Evolutionary conservation across 2,888 invertebrate genomes (phyloP), one percentile per base, ranked within the genome.

Genomic region (Lasioglossum pauxillum): DNA sequence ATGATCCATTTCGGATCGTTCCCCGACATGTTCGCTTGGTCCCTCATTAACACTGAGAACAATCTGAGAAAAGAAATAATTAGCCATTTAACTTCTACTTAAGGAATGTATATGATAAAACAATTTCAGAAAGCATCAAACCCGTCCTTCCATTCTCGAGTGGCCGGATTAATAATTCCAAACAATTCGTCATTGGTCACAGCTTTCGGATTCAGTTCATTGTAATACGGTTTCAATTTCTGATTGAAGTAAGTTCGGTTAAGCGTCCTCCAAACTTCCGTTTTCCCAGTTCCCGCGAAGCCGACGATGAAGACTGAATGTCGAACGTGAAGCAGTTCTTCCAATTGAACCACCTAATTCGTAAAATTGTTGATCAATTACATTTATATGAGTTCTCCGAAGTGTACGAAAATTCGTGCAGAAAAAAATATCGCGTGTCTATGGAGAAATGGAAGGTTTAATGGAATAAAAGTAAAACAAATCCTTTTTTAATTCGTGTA

Each of bases 181-280:
- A 99, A 99, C 60, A 99, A 95, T 94, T 99, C 99, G 93, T 99
- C 98, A 94, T 98, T 99, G 1, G 99, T 99, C 10, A 99, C 99
- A 19, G 99, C 99, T 95, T 99, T 99, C 0, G 99, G 99, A 95
- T 99, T 98, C n/a, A 99, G 96, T 94, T 99, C 99, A 92, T 98
- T 98, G 90, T 97, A 98, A 88, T 97, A 96, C 0, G 99, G 99
- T 93, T 98, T 98, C 82, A 96, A 95, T 94, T 98, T 98, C 91
- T 98, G 96, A 96, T 98, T 98, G 77, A 96, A 95, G 95, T 99
- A 98, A 0, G 99, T 98, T 92, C 96, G 97, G 93, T 97, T 97
- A 2, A 99, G 96, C 0, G 98, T 98, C 94, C 98, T 98, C 99
- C 99, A 99, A 0, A 99, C 98, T 96, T 98, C 97, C 0, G 98